Percentiles rank a stretch among this genome's conserved stretches.
Evolutionary conservation across 2,888 invertebrate species (phyloP).

Genomic region (Epirrhoe tristata): DNA sequence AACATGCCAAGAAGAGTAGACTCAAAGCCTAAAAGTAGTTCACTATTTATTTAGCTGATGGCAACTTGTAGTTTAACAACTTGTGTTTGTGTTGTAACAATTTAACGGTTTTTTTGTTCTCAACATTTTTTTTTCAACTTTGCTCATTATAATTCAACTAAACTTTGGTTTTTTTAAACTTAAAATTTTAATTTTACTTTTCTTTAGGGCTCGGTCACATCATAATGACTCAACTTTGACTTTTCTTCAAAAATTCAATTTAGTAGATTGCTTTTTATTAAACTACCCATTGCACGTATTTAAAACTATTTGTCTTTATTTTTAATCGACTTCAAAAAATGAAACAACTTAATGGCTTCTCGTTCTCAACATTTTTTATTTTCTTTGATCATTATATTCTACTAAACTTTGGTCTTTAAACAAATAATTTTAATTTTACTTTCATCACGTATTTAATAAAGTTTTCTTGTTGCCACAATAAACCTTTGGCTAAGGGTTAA

Average conservation of each 20-base stretch:
- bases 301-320: no score
- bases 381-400: background rate
- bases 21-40: no score
- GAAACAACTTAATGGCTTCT: background rate
- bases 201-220: no score
- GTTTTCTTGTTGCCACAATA: slow-evolving; percentile 32
- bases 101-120: background rate
- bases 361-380: background rate
- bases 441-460: slow-evolving; percentile 30
- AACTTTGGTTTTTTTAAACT: slow-evolving; percentile 8
- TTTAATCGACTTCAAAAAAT: no score
- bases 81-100: no score
- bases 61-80: no score
- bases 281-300: no score
- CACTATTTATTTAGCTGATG: no score
- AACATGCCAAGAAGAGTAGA: no score
- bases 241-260: no score
- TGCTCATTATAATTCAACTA: background rate
- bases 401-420: slow-evolving; percentile 2
- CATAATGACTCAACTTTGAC: no score
- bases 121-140: background rate
- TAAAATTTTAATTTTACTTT: slow-evolving; percentile 13
- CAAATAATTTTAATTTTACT: slow-evolving; percentile 13
- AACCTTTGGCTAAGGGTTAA: slow-evolving; percentile 21
- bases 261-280: no score